Evolutionary conservation across 2,797 vertebrate genomes (phyloP).

Genomic region (Scomberomorus guttatus): DNA sequence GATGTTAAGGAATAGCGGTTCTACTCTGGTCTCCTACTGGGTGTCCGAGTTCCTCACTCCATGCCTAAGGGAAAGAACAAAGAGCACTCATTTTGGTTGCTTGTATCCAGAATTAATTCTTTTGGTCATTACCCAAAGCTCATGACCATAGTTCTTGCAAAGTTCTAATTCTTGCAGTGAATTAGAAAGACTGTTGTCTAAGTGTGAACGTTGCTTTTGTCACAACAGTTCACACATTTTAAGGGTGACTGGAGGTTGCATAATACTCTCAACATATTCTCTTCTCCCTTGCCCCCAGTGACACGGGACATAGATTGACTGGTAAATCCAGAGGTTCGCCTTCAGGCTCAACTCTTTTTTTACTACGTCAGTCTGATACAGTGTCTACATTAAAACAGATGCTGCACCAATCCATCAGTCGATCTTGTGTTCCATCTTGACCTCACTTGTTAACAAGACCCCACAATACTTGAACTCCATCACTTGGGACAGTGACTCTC

Average conservation of each 20-base stretch:
- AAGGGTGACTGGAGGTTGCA: slow-evolving; percentile 90
- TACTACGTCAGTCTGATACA: background rate
- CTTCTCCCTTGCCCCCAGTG: slow-evolving; percentile 69
- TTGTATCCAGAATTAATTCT: too few relatives aligned
- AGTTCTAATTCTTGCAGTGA: slow-evolving; percentile 87
- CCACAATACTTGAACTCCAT: background rate
- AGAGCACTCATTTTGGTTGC: background rate
- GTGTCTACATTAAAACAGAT: background rate
- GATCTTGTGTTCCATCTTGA: background rate
- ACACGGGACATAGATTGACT: background rate
- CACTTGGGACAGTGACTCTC: background rate
- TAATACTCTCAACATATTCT: slow-evolving; percentile 88
- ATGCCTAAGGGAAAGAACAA: background rate
- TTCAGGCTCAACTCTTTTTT: background rate
- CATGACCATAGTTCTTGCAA: background rate
- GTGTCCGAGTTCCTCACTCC: too few relatives aligned
- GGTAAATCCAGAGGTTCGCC: background rate
- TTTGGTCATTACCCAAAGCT: background rate
- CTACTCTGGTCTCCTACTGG: background rate
- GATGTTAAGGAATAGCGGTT: background rate
- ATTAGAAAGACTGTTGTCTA: slow-evolving; percentile 88
- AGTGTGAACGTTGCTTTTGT: slow-evolving; percentile 93
- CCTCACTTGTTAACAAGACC: background rate
- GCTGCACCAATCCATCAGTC: background rate
- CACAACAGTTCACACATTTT: slow-evolving; percentile 78